phyloP scores from a whole-genome alignment of 2,113 vertebrate genomes.

The Nymphicus hollandicus region DNA sequence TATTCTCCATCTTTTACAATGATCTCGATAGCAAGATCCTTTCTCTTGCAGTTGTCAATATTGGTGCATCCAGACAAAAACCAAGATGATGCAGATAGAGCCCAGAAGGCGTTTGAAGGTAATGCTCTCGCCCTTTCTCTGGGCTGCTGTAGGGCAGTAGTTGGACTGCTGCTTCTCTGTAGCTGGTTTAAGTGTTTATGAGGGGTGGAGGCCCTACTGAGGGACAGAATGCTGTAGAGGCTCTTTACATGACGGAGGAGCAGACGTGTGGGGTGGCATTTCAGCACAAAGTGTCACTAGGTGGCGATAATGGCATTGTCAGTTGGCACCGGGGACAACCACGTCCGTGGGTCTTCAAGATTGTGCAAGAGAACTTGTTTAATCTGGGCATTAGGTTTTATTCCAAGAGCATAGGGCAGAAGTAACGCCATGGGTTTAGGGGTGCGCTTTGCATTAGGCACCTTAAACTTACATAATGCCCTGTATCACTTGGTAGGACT shows the following conservation, averaged over 20 bases:
- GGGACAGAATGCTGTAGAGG: background rate
- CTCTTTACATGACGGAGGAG: background rate
- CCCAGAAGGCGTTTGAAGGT: slow-evolving; percentile 99
- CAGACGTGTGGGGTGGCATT: background rate
- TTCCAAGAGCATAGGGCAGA: background rate
- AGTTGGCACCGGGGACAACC: background rate
- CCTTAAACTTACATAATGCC: background rate
- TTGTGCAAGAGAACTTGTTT: background rate
- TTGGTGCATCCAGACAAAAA: slow-evolving; percentile 99
- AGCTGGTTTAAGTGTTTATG: background rate
- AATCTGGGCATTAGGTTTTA: background rate
- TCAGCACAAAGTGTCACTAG: background rate
- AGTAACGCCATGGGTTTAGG: background rate
- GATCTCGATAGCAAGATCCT: background rate
- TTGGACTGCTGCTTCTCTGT: background rate
- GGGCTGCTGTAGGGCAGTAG: background rate
- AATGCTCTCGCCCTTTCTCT: background rate
- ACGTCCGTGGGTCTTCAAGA: rapidly evolving
- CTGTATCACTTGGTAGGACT: background rate
- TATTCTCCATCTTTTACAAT: background rate
- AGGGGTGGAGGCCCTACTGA: background rate
- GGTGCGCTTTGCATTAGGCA: background rate
- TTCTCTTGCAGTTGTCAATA: slow-evolving; percentile 86
- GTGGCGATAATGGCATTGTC: background rate
- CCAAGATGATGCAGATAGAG: slow-evolving; percentile 89